Percentiles rank a stretch among this genome's conserved stretches.
Evolutionary conservation across 2,888 invertebrate genomes (phyloP).

Genomic region (Camptogramma bilineatum): DNA sequence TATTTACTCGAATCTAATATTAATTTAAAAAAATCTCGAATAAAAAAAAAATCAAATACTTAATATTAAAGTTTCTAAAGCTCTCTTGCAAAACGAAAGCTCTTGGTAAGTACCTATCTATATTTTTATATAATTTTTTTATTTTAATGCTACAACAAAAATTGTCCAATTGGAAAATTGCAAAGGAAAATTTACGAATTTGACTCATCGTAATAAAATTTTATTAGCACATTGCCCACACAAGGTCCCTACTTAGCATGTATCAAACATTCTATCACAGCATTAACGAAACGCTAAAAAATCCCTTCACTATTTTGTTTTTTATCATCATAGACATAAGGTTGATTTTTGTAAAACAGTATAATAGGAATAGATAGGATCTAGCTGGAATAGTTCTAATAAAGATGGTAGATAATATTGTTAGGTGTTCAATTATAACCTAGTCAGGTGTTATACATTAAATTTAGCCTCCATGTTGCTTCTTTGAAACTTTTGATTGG

Average conservation of each 20-base stretch:
- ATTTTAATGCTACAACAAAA: neutral
- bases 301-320: neutral
- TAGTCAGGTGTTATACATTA: slow-evolving; percentile 68
- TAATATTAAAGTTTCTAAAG: too few relatives aligned
- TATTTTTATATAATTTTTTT: too few relatives aligned
- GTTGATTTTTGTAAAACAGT: slow-evolving; percentile 21
- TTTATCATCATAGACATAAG: slow-evolving; percentile 14
- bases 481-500: slow-evolving; percentile 52
- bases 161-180: neutral
- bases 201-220: slow-evolving; percentile 9
- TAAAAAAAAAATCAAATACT: too few relatives aligned
- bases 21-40: too few relatives aligned
- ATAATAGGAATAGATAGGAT: slow-evolving; percentile 29
- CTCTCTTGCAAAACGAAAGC: too few relatives aligned
- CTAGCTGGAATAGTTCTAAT: slow-evolving; percentile 43
- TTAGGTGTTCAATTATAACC: slow-evolving; percentile 64
- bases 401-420: slow-evolving; percentile 50
- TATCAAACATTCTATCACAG: slow-evolving; percentile 57
- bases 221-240: slow-evolving; percentile 51
- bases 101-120: too few relatives aligned
- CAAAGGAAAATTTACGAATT: neutral
- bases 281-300: slow-evolving; percentile 14
- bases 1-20: too few relatives aligned
- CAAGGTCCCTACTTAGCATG: slow-evolving; percentile 62
- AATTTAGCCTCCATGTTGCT: slow-evolving; percentile 54